phyloP scores from a whole-genome alignment of 2,797 vertebrate genomes.

The Pagetopsis macropterus region DNA sequence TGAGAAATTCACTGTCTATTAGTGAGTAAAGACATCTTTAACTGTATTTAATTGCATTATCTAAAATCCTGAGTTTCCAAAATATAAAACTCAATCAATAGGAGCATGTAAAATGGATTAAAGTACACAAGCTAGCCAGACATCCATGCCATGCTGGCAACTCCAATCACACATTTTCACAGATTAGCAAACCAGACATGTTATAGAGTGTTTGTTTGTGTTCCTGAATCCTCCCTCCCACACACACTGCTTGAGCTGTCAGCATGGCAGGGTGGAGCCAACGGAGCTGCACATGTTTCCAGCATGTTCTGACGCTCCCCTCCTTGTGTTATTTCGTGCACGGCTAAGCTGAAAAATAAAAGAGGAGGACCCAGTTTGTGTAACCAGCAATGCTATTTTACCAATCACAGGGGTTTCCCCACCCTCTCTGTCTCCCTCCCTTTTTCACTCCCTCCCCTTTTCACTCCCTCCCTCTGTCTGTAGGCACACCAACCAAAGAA shows the following conservation, averaged over 20 bases:
- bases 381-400: constrained; percentile 52
- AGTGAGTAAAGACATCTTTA: background rate
- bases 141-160: background rate
- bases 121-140: constrained; percentile 5
- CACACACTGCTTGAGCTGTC: constrained; percentile 68
- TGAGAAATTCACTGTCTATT: background rate
- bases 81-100: background rate
- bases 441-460: constrained; percentile 36
- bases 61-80: background rate
- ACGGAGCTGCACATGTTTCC: constrained; percentile 70
- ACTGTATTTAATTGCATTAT: background rate
- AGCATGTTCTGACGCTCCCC: constrained; percentile 61
- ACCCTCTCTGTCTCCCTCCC: constrained; percentile 51
- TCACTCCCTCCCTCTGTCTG: constrained; percentile 68
- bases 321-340: constrained; percentile 52
- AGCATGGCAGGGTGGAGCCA: constrained; percentile 64
- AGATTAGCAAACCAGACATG: constrained; percentile 24
- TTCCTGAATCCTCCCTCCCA: constrained; percentile 48
- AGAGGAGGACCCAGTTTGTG: constrained; percentile 62
- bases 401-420: constrained; percentile 82
- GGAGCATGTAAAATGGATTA: background rate
- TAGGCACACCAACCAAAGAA: constrained; percentile 67
- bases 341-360: constrained; percentile 45
- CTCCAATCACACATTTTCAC: constrained; percentile 25
- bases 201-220: constrained; percentile 45